phyloP scores from a whole-genome alignment of 1,140 invertebrate species.

The Bombus turneri region DNA sequence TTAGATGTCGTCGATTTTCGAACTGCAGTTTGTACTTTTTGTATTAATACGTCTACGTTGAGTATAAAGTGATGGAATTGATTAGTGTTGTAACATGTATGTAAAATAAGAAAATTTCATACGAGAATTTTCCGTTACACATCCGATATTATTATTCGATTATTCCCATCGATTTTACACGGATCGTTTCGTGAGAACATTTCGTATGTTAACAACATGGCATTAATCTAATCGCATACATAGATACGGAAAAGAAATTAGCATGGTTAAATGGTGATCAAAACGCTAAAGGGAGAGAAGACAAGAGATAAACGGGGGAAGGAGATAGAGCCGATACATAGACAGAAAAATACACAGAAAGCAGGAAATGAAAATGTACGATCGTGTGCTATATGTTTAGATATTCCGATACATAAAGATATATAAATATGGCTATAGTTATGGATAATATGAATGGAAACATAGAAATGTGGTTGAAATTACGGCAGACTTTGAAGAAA shows the following conservation, averaged over 20 bases:
- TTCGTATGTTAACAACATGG: not conserved
- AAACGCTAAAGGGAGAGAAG: slow-evolving; percentile 10
- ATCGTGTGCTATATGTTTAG: not conserved
- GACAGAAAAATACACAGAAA: not conserved
- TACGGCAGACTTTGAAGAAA: slow-evolving; percentile 39
- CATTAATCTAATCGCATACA: not conserved
- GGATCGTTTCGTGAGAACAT: not conserved
- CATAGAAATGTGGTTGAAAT: too few species aligned
- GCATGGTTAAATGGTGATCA: slow-evolving; percentile 46
- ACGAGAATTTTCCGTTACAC: too few species aligned
- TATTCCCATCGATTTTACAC: too few species aligned
- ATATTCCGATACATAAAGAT: slow-evolving; percentile 32
- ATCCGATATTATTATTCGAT: too few species aligned
- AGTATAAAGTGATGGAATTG: too few species aligned
- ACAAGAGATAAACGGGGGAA: slow-evolving; percentile 1
- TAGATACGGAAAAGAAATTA: not conserved
- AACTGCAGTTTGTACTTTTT: too few species aligned
- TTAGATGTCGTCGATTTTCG: too few species aligned
- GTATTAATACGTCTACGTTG: too few species aligned
- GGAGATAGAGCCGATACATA: not conserved
- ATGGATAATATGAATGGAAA: slow-evolving; percentile 8
- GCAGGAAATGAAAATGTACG: not conserved
- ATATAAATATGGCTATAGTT: slow-evolving; percentile 1
- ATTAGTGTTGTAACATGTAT: too few species aligned
- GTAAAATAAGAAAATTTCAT: too few species aligned